phyloP scores from a whole-genome alignment of 2,113 vertebrate species.

The Anser brachyrhynchus region DNA sequence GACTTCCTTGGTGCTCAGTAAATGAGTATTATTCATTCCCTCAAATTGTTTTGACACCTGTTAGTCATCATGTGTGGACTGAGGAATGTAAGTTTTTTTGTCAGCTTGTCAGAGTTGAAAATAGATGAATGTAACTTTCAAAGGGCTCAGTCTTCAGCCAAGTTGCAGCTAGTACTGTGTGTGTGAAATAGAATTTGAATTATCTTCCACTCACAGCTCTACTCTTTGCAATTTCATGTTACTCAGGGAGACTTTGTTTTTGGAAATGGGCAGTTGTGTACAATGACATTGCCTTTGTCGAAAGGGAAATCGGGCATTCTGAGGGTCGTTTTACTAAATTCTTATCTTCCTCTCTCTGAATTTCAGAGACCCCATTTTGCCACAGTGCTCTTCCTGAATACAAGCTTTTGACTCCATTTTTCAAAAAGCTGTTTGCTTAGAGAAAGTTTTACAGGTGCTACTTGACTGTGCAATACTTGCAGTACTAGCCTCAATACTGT shows the following conservation, averaged over 20 bases:
- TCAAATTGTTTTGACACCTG: neutral
- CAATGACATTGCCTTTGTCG: neutral
- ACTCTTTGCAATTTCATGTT: neutral
- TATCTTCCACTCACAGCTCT: neutral
- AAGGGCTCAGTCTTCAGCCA: neutral
- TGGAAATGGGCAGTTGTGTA: neutral
- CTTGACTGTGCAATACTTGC: neutral
- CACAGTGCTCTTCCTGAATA: neutral
- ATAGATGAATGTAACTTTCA: neutral
- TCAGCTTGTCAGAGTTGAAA: neutral
- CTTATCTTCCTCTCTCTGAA: neutral
- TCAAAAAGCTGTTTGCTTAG: neutral
- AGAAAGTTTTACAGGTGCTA: neutral
- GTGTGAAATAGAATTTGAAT: neutral
- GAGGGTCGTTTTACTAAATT: neutral
- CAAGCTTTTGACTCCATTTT: neutral
- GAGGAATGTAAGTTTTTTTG: neutral
- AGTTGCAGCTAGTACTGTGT: neutral
- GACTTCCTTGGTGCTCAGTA: neutral
- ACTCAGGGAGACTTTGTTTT: neutral
- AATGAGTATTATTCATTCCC: neutral
- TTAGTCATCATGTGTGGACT: neutral
- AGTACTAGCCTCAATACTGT: neutral
- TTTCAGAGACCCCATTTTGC: neutral
- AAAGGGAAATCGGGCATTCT: neutral